Conservation (phyloP, 2,797 vertebrate genomes). For the Emydoidea blandingii region DNA sequence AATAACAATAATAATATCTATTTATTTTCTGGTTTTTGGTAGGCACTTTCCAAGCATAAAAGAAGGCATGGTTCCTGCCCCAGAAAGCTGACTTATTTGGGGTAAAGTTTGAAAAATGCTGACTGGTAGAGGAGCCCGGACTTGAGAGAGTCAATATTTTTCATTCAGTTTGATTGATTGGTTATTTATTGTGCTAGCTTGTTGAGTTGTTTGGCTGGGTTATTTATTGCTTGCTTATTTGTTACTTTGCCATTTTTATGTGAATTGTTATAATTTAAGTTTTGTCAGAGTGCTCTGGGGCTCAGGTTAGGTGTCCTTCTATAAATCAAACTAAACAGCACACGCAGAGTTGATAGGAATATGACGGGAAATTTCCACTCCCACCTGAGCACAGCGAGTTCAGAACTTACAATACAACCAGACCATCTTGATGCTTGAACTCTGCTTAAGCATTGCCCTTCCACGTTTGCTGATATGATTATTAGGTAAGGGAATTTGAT, state of each 20-base stretch:
- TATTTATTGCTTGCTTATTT: neutral
- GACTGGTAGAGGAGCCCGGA: neutral
- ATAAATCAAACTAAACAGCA: neutral
- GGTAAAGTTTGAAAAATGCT: neutral
- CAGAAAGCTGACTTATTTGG: neutral
- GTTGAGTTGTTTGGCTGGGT: neutral
- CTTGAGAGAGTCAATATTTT: neutral
- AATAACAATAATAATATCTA: neutral
- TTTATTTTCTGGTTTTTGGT: neutral
- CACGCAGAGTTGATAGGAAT: rapidly evolving
- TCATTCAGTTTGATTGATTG: neutral
- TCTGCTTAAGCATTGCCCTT: neutral
- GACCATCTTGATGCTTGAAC: neutral
- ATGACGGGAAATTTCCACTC: rapidly evolving
- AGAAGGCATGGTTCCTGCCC: neutral
- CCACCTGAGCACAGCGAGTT: neutral
- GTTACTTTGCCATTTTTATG: neutral
- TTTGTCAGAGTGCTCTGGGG: neutral
- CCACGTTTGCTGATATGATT: neutral
- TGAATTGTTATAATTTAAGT: neutral
- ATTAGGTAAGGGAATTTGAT: neutral
- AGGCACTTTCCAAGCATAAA: neutral
- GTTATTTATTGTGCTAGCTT: neutral
- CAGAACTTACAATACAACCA: neutral
- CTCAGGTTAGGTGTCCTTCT: neutral